Conservation (phyloP, 2,113 vertebrate genomes). For the Eulacestoma nigropectus region DNA sequence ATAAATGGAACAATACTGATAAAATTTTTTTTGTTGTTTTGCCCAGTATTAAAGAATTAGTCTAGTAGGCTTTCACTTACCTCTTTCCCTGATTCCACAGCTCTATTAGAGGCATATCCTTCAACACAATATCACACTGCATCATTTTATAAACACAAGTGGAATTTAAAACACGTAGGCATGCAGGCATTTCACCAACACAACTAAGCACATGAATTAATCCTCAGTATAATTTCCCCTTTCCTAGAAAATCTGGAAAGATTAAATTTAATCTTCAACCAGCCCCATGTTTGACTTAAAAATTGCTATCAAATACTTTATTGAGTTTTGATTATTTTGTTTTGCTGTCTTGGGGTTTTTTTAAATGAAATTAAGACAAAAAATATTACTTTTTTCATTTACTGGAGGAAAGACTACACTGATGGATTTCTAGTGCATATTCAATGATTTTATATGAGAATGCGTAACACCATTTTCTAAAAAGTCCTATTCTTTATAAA, state of each 20-base stretch:
- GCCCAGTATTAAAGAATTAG: background rate
- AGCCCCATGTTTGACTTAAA: background rate
- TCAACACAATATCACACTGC: background rate
- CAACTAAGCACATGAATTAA: background rate
- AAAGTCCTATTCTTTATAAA: background rate
- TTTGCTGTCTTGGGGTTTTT: background rate
- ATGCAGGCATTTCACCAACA: background rate
- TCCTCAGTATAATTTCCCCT: background rate
- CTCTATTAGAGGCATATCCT: background rate
- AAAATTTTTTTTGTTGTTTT: background rate
- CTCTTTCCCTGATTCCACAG: background rate
- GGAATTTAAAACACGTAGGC: background rate
- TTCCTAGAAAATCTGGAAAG: background rate
- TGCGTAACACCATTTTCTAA: background rate
- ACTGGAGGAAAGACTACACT: background rate
- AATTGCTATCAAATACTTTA: background rate
- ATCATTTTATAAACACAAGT: background rate
- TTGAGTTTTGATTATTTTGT: background rate
- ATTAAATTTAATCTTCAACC: background rate
- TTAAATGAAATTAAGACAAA: background rate
- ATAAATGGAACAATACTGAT: background rate
- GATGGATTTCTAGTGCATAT: background rate
- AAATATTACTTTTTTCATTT: background rate
- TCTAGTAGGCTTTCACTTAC: background rate
- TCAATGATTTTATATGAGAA: background rate